Evolutionary conservation across 2,113 vertebrate genomes (phyloP).

Genomic region (Ovis aries): ARS-UI_Ramb_v3.0 NC_056054.1:199719001-199719500

Average conservation of each 20-base stretch:
- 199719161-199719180: conserved; percentile 20
- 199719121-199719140: conserved; percentile 25
- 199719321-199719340: background rate
- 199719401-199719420: background rate
- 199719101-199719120: conserved; percentile 47
- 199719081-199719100: conserved; percentile 41
- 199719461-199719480: background rate
- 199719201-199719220: background rate
- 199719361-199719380: background rate
- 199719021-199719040: conserved; percentile 6
- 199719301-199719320: background rate
- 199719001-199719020: background rate
- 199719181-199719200: conserved; percentile 61
- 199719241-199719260: conserved; percentile 36
- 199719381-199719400: background rate
- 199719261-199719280: conserved; percentile 31
- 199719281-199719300: conserved; percentile 18
- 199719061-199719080: background rate
- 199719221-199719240: conserved; percentile 53
- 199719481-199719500: background rate
- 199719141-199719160: conserved; percentile 35
- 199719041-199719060: conserved; percentile 51
- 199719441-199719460: background rate
- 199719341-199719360: background rate
- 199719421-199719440: background rate